phyloP scores from a whole-genome alignment of 2,888 invertebrate genomes.

The Disparrhopalites patrizii region DNA sequence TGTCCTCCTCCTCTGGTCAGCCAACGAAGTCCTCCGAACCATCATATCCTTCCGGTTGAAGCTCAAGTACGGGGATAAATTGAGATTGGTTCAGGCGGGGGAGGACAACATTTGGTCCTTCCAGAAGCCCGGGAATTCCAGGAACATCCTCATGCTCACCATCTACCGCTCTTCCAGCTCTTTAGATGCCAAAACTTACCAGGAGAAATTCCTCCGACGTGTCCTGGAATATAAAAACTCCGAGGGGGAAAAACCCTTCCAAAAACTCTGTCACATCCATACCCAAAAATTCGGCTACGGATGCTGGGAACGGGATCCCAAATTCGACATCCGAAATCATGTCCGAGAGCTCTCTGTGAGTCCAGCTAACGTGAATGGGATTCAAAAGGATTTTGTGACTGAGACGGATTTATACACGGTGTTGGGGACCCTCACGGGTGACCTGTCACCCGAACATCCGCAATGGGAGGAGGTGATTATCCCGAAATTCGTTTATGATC shows the following conservation, averaged over 20 bases:
- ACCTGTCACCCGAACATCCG: constrained; percentile 38
- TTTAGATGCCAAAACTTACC: constrained; percentile 27
- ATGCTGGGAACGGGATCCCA: constrained; percentile 32
- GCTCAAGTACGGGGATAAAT: constrained; percentile 13
- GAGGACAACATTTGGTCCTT: constrained; percentile 42
- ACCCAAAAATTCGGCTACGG: constrained; percentile 34
- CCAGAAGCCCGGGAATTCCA: constrained; percentile 35
- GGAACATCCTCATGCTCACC: constrained; percentile 31
- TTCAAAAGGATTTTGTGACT: constrained; percentile 11
- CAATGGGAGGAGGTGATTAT: constrained; percentile 46
- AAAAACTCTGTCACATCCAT: constrained; percentile 35
- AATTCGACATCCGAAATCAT: constrained; percentile 40
- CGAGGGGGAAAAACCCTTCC: constrained; percentile 33
- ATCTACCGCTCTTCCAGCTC: constrained; percentile 27
- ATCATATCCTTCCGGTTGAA: constrained; percentile 22
- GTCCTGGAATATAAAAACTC: constrained; percentile 31
- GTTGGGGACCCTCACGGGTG: constrained; percentile 29
- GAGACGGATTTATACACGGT: constrained; percentile 32
- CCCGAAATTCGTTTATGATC: constrained; percentile 31
- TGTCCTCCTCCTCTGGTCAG: constrained; percentile 23
- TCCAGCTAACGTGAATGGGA: not conserved
- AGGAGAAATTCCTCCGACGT: constrained; percentile 28
- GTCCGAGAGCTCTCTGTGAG: constrained; percentile 3
- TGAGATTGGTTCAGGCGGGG: constrained; percentile 30
- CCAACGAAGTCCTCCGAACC: constrained; percentile 34